Evolutionary conservation across 2,113 vertebrate species (phyloP), one percentile per base, ranked within the genome.

Genomic region (Alouatta palliata): DNA sequence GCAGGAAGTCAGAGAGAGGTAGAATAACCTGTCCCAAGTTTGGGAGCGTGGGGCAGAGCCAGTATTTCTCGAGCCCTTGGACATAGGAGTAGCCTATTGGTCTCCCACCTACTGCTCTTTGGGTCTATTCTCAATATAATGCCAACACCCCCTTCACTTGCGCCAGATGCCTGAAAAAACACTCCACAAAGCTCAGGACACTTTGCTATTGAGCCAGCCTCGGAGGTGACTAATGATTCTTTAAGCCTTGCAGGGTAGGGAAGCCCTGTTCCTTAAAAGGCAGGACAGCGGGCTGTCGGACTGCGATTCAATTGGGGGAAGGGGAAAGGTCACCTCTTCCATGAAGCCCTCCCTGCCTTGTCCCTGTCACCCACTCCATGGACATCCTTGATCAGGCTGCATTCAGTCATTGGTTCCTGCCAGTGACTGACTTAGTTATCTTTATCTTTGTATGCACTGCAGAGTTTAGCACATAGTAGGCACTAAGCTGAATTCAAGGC

Each of bases 1-100:
- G 71, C 71, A 40, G 14, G 73, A 14, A 64, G 27, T 64, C 8
- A 13, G 87, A 71, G 32, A 11, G 45, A 17, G 35, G 37, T 35
- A 12, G 32, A 12, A 2, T 23, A 13, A 43, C 47, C 56, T 23
- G 52, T 11, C 76, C 19, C 9, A 23, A 32, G 45, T 32, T 40
- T 9, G 37, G 40, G 70, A 58, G 43, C 3, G 7, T 66, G 45
- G 23, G 25, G 9, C 27, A 20, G 27, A 56, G 82, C 47, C 56
- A 12, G 40, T 5, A 21, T 43, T 52, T 5, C 43, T 52, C 0
- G 6, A 52, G 30, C 43, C 45, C 52, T 56, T 32, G 12, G 5
- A 3, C 23, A 2, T 6, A 25, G 30, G 9, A 21, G 8, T 23
- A 45, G 23, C 27, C 43, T 47, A 19, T 20, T 0, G 0, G 45